Evolutionary conservation across 2,797 vertebrate species (phyloP), one percentile per base, ranked within the genome.

Genomic region (Gallirallus australis): DNA sequence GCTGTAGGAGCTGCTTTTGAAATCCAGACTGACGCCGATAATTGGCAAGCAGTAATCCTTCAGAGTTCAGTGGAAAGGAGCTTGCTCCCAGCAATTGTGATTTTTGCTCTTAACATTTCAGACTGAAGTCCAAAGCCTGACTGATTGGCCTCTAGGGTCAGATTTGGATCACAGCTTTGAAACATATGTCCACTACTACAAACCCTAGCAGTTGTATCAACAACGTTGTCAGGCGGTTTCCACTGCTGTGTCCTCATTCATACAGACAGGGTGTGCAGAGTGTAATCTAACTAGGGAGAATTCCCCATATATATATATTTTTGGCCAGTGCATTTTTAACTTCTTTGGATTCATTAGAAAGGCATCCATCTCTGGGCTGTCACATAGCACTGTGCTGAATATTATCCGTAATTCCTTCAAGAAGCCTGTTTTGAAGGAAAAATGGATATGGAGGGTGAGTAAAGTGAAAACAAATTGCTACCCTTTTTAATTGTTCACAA

Each of bases 271-370:
- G 76, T 77, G 65, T 0, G 1, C 65, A 42, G 87, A 76, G 54
- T 88, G 82, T 94, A 75, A 95, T 94, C 90, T 93, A 95, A 95
- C 91, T 90, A 79, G 54, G 73, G 47, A 92, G 83, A 93, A 86
- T 75, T 95, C 54, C 63, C 73, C 80, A 70, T 47, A n/a, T 80
- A 84, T 77, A 84, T 82, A 69, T 59, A 73, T 82, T 82, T 81
- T 50, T 57, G 79, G 42, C 86, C 77, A 19, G 54, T 42, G 30
- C 8, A 0, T 78, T 93, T 90, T 78, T 78, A 78, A 76, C 72
- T 93, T 90, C 73, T 69, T 52, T 45, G 61, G 9, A 75, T 88
- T 91, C 40, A 31, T 88, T 69, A 65, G 48, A 83, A 89, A 77
- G 39, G 33, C 13, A 5, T 73, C 70, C 57, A 35, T 90, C 89